Base-by-base conservation (phyloP, 2,113 vertebrate species). In the Butorides virescens region DNA sequence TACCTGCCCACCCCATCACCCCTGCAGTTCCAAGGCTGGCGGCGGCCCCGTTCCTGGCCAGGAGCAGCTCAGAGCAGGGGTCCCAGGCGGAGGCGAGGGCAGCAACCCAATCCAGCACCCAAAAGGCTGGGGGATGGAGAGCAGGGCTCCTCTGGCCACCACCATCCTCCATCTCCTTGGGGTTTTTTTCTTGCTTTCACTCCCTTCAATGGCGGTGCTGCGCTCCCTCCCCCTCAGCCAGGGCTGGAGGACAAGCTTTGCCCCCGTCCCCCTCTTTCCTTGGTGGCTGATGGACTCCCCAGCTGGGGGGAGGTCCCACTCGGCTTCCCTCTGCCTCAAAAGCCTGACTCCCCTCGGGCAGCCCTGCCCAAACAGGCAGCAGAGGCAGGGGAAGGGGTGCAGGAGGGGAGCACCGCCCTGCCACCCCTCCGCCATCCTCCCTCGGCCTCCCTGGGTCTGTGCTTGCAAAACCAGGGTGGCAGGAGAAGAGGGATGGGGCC, bases 241-340 rank as follows among this genome's bases (percentile, higher is more conserved):
- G 80, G 22, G 44, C 62, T 62, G 47, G 44, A 65, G 62, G 63
- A 32, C 47, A 70, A 44, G 73, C 47, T 65, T 87, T 92, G 66
- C 32, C 46, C 46, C 27, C 23, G n/a, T 61, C 50, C 3, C 15
- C 26, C 37, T 2, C 1, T 73, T 81, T 34, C 18, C 42, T 62
- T 5, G 2, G 52, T 75, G 56, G n/a, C 65, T 1, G 1, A 18
- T n/a, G 0, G 6, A 22, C 18, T 23, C 36, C 29, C 2, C 15
- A 22, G 20, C 8, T n/a, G 18, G 4, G 10, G 7, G 34, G 6
- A 6, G 5, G 6, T 22, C 63, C 13, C 13, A 2, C 19, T 56
- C 34, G 73, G 39, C 58, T 66, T 74, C 58, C 47, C 47, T 55
- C 76, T 81, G 75, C 67, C 58, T 76, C 10, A 0, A 58, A 63